Evolutionary conservation across 1,140 invertebrate species (phyloP).

Genomic region (Pachypsylla venusta): DNA sequence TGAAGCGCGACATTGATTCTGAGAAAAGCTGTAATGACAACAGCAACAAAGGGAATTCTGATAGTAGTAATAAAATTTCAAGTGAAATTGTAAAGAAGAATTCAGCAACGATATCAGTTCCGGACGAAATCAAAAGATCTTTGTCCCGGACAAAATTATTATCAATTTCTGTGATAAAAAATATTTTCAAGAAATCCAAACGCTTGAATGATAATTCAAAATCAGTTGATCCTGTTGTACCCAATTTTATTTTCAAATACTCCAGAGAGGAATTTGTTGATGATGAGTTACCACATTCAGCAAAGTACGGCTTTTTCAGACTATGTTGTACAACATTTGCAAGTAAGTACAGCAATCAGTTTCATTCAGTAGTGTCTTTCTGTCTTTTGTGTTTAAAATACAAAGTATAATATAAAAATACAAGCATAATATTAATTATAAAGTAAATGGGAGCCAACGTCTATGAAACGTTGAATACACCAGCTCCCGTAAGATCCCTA

Average conservation of each 20-base stretch:
- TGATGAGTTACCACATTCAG: not conserved
- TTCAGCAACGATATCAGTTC: not conserved
- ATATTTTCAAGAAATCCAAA: conserved; percentile 5
- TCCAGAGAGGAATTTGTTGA: not conserved
- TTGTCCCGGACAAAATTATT: not conserved
- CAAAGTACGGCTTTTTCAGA: not conserved
- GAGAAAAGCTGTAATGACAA: too few relatives aligned
- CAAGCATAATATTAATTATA: too few relatives aligned
- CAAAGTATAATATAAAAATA: too few relatives aligned
- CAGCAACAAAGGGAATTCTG: too few relatives aligned
- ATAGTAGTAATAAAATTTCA: too few relatives aligned
- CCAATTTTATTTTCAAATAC: conserved; percentile 3
- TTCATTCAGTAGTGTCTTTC: too few relatives aligned
- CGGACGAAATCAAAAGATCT: not conserved
- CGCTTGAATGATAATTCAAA: not conserved
- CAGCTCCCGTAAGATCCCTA: too few relatives aligned
- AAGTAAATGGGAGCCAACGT: too few relatives aligned
- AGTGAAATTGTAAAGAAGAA: conserved; percentile 2
- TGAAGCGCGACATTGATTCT: too few relatives aligned
- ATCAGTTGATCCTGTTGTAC: not conserved
- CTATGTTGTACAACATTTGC: not conserved
- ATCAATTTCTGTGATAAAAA: conserved; percentile 1
- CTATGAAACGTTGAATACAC: too few relatives aligned
- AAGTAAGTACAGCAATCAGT: conserved; percentile 8
- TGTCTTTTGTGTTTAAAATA: too few relatives aligned